phyloP scores from a whole-genome alignment of 2,797 vertebrate species.

The Oreortyx pictus region DNA sequence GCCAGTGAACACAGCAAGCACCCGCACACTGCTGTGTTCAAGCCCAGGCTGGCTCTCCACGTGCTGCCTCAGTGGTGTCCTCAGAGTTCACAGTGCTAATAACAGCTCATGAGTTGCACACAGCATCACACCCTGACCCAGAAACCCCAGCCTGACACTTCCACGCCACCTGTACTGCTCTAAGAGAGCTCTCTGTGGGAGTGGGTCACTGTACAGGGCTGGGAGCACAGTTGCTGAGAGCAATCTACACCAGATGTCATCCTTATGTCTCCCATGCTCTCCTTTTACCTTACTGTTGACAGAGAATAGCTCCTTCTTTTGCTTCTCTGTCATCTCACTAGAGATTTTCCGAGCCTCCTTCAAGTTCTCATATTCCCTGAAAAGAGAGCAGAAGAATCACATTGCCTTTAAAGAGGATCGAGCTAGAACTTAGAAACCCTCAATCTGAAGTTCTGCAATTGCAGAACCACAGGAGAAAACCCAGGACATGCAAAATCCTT shows the following conservation, averaged over 20 bases:
- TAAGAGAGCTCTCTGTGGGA: not conserved
- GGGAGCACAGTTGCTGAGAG: not conserved
- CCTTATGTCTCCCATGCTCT: not conserved
- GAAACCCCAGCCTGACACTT: not conserved
- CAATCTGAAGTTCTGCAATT: not conserved
- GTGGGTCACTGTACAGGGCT: not conserved
- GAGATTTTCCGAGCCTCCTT: conserved; percentile 88
- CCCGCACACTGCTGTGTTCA: not conserved
- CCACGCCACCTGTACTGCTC: not conserved
- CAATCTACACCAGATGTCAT: not conserved
- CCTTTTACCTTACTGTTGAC: conserved; percentile 88
- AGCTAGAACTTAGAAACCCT: not conserved
- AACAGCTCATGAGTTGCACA: rapidly evolving
- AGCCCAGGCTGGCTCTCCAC: not conserved
- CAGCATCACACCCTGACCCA: not conserved
- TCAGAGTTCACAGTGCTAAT: not conserved
- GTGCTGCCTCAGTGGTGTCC: not conserved
- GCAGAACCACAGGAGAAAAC: not conserved
- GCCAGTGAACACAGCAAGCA: not conserved
- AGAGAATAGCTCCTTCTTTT: conserved; percentile 90
- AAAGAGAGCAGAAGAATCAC: not conserved
- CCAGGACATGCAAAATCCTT: not conserved
- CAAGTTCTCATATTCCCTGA: conserved; percentile 94
- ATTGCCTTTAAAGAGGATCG: not conserved
- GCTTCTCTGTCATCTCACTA: conserved; percentile 90